phyloP scores from a whole-genome alignment of 2,113 vertebrate species.

The Nycticebus coucang region DNA sequence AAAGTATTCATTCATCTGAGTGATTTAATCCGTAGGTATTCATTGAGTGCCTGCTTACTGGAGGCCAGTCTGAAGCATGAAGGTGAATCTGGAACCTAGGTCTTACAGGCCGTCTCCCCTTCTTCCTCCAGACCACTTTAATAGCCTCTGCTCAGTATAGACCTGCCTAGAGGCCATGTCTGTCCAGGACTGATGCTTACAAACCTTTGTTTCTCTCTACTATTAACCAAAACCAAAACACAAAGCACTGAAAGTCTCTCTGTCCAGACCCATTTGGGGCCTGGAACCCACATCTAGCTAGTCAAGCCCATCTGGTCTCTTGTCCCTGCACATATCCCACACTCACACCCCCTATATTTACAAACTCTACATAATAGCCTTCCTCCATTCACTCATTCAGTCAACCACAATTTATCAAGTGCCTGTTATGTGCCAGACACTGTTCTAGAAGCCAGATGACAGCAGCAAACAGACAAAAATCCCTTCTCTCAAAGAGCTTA shows the following conservation, averaged over 20 bases:
- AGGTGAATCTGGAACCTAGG: background rate
- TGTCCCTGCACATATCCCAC: accelerated
- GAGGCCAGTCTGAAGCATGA: background rate
- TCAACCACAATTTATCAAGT: background rate
- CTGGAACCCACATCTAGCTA: accelerated
- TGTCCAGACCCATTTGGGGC: background rate
- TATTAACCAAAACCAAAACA: background rate
- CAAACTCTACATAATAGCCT: background rate
- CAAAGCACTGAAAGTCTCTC: accelerated
- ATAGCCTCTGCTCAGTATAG: background rate
- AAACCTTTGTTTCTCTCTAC: background rate
- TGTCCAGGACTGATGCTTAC: no score
- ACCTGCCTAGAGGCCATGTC: background rate
- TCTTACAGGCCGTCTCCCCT: accelerated
- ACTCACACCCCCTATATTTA: accelerated
- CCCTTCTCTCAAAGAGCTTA: background rate
- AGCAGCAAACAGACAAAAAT: background rate
- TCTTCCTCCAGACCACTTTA: background rate
- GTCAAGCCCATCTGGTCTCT: accelerated
- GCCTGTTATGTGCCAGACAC: background rate
- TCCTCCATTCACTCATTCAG: background rate
- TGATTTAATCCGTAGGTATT: background rate
- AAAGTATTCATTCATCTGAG: background rate
- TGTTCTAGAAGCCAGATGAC: background rate
- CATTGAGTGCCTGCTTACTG: background rate